Base-by-base conservation (phyloP, 35 echinoderm and acorn worm species). In the Apostichopus japonicus region DNA sequence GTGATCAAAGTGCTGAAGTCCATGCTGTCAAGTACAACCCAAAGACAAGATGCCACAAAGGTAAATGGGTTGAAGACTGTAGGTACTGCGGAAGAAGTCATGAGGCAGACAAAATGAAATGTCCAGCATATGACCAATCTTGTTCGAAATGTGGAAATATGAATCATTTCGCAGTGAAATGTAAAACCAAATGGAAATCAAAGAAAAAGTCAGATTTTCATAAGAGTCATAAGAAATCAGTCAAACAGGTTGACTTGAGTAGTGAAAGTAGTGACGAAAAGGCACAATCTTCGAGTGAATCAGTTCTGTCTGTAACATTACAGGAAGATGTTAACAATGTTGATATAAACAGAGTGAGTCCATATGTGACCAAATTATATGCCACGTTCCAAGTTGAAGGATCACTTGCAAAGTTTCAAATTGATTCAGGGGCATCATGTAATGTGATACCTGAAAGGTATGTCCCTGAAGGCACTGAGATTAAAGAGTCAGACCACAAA, bases 341-440 rank as follows among this genome's bases (percentile, higher is more conserved):
- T 61, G 8, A 61, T 44, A 44, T 44, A 61, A 61, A 61, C 57
- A 61, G 11, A 33, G 33, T 44, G 33, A 44, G 33, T 44, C 33
- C 33, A 61, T 61, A 61, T 61, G 13, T 10, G 57, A 61, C 0
- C 0, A 61, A 61, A 61, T 1, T 61, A 61, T 61, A 10, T 92
- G 91, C 90, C 5, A 58, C 55, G 2, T 82, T 92, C 77, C 77
- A 92, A 63, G 33, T 81, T 10, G 67, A 80, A 23, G 77, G 51
- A 55, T 5, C 13, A 10, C 15, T 5, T 6, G 21, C 57, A 21
- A 79, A 63, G 76, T 53, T 95, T 19, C 94, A 95, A 57, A 13
- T 92, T 44, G 90, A 92, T 79, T 78, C 90, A 80, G 94, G 90
- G 9, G 90, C 90, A 76, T 92, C 89, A 19, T 83, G 78, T 55